Evolutionary conservation across 2,888 invertebrate species (phyloP), one percentile per base, ranked within the genome.

Genomic region (Onchidella celtica): DNA sequence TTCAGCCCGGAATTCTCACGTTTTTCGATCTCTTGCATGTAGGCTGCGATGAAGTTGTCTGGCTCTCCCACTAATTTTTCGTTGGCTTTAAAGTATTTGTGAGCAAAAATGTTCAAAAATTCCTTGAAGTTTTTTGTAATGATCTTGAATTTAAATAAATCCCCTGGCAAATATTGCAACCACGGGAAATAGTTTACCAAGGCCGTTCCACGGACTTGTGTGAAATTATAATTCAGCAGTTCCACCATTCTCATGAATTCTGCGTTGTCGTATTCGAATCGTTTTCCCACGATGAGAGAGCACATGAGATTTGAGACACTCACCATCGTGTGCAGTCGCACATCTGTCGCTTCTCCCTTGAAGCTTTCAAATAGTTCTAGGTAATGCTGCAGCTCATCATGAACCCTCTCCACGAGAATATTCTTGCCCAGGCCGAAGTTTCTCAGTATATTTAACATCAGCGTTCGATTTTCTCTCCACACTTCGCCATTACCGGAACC

Each of bases 371-470:
- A 38, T 2, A 63, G 14, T 1, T 74, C 74, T 6, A 61, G 21
- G 40, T 38, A 74, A 14, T 63, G 24, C 24, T 11, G 36, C 2
- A 74, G 11, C 24, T 74, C 74, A n/a, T 74, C 74, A 0, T 38
- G 27, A 14, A 74, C 38, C 38, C 27, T 74, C 6, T 74, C 61
- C 1, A 38, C 74, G 2, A 74, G 38, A 27, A 61, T 40, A 38
- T 74, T 74, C 29, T 61, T 74, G 4, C 74, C 74, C 24, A 74
- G 2, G 9, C 74, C 74, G 40, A 74, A 63, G 2, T 14, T 17
- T 61, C 27, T 61, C 0, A 74, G 61, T 9, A 74, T 61, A 17
- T 17, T 38, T 0, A 61, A 2, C 0, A 63, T n/a, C 3, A 40
- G 2, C 40, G 17, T 27, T n/a, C 74, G 2, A 2, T 63, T 24